Evolutionary conservation across 1,140 invertebrate species (phyloP).

Genomic region (Diachasma alloeum): DNA sequence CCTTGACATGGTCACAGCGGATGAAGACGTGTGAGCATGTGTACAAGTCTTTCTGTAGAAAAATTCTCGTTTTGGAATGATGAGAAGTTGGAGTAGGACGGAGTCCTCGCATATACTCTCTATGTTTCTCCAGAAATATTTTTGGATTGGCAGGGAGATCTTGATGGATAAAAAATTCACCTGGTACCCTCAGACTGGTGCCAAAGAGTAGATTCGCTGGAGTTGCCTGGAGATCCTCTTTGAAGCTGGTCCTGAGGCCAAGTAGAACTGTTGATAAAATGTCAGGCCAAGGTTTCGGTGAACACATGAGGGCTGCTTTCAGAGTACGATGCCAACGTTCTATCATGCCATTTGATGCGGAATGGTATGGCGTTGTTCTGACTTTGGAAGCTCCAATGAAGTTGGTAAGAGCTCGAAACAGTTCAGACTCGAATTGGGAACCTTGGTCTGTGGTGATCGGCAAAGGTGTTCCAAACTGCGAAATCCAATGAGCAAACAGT

Average conservation of each 20-base stretch:
- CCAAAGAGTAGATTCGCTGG: slow-evolving; percentile 48
- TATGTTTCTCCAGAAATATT: slow-evolving; percentile 15
- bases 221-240: slow-evolving; percentile 41
- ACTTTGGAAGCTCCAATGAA: slow-evolving; percentile 14
- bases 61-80: no score
- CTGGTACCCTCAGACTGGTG: slow-evolving; percentile 41
- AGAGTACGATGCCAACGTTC: slow-evolving; percentile 17
- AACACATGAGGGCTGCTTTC: slow-evolving; percentile 35
- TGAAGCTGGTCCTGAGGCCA: slow-evolving; percentile 28
- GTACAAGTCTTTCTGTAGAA: slow-evolving; percentile 38
- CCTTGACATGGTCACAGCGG: neutral
- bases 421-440: slow-evolving; percentile 26
- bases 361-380: slow-evolving; percentile 38
- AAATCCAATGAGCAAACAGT: slow-evolving; percentile 49
- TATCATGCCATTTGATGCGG: slow-evolving; percentile 39
- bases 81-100: neutral
- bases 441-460: slow-evolving; percentile 20
- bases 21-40: slow-evolving; percentile 38
- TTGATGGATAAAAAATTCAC: slow-evolving; percentile 44
- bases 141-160: neutral
- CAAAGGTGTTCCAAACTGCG: slow-evolving; percentile 46
- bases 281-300: slow-evolving; percentile 13
- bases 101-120: neutral
- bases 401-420: slow-evolving; percentile 16
- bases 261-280: slow-evolving; percentile 27